phyloP scores from a whole-genome alignment of 2,888 invertebrate species.

The Stegana nigrithorax region DNA sequence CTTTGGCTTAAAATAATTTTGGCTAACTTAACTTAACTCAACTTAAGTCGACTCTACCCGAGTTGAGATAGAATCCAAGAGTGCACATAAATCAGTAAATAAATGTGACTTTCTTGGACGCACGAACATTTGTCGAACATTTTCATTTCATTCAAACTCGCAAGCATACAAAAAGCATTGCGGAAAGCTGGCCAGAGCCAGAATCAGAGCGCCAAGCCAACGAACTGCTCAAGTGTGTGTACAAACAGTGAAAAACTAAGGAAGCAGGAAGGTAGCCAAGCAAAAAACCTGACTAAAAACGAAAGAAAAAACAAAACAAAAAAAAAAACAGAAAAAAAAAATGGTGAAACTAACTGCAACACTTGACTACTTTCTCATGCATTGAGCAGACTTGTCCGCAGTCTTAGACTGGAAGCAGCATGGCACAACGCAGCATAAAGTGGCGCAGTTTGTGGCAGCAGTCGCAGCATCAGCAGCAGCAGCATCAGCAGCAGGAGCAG shows the following conservation, averaged over 20 bases:
- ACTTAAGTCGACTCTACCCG: too few relatives aligned
- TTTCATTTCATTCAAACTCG: constrained; percentile 38
- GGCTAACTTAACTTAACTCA: constrained; percentile 48
- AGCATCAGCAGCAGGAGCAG: constrained; percentile 19
- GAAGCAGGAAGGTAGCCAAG: neutral
- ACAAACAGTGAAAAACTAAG: neutral
- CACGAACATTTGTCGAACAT: constrained; percentile 32
- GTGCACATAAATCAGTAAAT: constrained; percentile 55
- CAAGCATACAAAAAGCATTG: constrained; percentile 11
- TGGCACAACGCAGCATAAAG: neutral
- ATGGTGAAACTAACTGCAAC: constrained; percentile 10
- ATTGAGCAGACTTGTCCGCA: neutral
- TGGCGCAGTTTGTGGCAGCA: neutral
- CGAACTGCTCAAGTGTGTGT: neutral
- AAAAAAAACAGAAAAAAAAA: neutral
- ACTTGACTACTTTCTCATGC: neutral
- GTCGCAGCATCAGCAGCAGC: neutral
- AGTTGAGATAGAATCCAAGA: constrained; percentile 54
- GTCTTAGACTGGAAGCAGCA: neutral
- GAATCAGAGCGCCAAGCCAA: constrained; percentile 13
- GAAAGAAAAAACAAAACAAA: neutral
- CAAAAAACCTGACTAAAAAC: neutral
- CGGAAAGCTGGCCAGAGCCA: constrained; percentile 11
- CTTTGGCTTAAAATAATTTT: constrained; percentile 58
- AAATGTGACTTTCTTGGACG: constrained; percentile 51